Conservation (phyloP, 64 coral and sea anemone species). For the Dendrophyllia cribrosa region DNA sequence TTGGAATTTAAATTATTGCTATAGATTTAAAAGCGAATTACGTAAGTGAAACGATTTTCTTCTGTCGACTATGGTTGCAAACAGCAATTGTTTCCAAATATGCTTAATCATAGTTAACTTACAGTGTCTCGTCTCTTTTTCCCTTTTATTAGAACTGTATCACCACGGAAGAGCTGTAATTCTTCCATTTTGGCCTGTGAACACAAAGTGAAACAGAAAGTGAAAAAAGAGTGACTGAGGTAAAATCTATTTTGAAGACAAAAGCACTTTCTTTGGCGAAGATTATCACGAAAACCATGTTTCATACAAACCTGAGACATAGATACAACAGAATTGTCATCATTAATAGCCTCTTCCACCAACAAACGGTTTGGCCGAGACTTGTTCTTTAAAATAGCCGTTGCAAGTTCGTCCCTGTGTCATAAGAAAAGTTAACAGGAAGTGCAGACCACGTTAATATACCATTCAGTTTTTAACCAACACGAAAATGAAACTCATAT, state of each 20-base stretch:
- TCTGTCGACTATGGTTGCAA: background rate
- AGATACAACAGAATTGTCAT: conserved; percentile 98
- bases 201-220: conserved; percentile 13
- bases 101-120: conserved; percentile 65
- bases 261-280: background rate
- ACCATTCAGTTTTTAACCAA: background rate
- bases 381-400: conserved; percentile 98
- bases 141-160: conserved; percentile 98
- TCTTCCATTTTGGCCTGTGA: conserved; percentile 97
- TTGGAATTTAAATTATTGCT: too few species aligned
- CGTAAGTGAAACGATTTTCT: background rate
- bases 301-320: conserved; percentile 91
- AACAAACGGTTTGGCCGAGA: conserved; percentile 93
- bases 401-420: conserved; percentile 94
- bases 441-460: conserved; percentile 25
- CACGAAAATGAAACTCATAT: background rate
- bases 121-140: conserved; percentile 99
- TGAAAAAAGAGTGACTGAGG: conserved; percentile 5
- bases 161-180: conserved; percentile 94
- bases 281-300: background rate
- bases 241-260: background rate
- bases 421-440: conserved; percentile 60
- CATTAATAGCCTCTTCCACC: conserved; percentile 97
- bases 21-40: too few species aligned
- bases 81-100: background rate